Percentiles rank a stretch among this genome's conserved stretches.
phyloP scores from a whole-genome alignment of 2,113 vertebrate genomes.

The Turnix velox region DNA sequence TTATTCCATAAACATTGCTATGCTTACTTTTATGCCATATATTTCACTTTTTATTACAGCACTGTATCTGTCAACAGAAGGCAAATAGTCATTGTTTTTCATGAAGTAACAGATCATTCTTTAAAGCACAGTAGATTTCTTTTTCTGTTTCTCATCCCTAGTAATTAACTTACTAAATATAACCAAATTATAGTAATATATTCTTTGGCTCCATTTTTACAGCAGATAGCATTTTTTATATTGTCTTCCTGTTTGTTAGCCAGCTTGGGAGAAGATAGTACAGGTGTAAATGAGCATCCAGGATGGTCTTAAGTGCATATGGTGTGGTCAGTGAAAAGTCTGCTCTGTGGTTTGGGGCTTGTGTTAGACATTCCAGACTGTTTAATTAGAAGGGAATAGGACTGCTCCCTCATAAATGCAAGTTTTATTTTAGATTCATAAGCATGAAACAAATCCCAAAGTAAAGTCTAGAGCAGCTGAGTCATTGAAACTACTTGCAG shows the following conservation, averaged over 20 bases:
- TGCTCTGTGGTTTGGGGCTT: neutral
- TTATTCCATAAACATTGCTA: constrained; percentile 7
- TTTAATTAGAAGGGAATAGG: neutral
- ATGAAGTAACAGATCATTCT: neutral
- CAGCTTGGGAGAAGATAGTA: neutral
- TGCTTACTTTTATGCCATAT: neutral
- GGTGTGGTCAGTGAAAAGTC: neutral
- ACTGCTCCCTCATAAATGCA: neutral
- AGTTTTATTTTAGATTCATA: neutral
- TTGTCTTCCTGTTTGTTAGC: neutral
- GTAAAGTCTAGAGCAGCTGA: neutral
- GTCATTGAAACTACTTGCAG: neutral
- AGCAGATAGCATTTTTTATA: neutral
- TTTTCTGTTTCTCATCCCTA: neutral
- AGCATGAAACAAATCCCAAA: neutral
- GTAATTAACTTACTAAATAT: neutral
- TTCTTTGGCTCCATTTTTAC: neutral
- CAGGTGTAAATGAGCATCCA: neutral
- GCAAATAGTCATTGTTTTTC: neutral
- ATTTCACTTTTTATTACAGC: neutral
- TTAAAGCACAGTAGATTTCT: neutral
- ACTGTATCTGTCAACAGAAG: neutral
- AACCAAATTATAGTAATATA: neutral
- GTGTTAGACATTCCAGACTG: neutral
- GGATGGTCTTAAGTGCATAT: neutral